Base-by-base conservation (phyloP, 2,888 invertebrate species). In the Strigamia crassipes region DNA sequence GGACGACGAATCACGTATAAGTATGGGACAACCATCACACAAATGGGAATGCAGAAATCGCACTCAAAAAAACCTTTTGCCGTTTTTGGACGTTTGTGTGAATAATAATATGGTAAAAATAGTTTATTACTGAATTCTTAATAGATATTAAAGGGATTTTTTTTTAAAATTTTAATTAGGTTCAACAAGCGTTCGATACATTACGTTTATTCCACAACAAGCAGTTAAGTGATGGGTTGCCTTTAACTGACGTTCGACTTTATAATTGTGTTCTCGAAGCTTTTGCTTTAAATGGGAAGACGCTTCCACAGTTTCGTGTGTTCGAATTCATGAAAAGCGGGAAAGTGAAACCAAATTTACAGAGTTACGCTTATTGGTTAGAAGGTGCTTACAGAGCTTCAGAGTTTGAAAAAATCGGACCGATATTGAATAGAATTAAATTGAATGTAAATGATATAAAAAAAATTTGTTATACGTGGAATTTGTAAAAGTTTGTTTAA, bases 51-150 rank as follows among this genome's bases (percentile, higher is more conserved):
- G 1, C 3, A 27, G 31, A 73, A n/a, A 73, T 13, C 73, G 31
- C 13, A 13, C 1, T 12, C 9, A 27, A 31, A 73, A 73, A 73
- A 31, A 73, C 27, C 27, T 73, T 73, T 31, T 73, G 15, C 3
- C 73, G 27, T 73, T 73, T 73, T 27, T 73, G 13, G 73, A 73
- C n/a, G 73, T 73, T 13, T 73, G 73, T 15, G 73, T 73, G 5
- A 8, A 73, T 8, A 73, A 23, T 15, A 31, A 73, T 4, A 27
- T 27, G 73, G 73, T 73, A 31, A 73, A 73, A 18, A 61, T 21
- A 12, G 31, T 27, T 73, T 27, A 27, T 13, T n/a, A 27, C 31
- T 27, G 13, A 1, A 13, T 46, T 9, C 6, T 8, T 73, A 27
- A 15, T 73, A 27, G 13, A 73, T 1, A 27, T 12, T 73, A 15